These are phyloP conservation scores for Diachrysia chrysitis DNA, from an alignment of 2,888 invertebrate genomes.

Conservation along the genomic window DNA sequence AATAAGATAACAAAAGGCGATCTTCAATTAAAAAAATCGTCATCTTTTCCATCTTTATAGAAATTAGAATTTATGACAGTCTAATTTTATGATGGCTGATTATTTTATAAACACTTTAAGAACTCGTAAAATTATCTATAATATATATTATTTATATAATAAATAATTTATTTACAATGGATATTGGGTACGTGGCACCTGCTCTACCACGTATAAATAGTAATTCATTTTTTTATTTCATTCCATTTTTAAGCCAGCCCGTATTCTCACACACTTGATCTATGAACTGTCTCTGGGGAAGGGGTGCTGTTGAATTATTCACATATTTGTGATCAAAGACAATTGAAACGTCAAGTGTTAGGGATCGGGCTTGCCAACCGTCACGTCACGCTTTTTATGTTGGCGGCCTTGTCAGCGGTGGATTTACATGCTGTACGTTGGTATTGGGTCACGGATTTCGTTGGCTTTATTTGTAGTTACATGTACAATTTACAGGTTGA, in stretches of 20 bases:
- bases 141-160: too few species aligned
- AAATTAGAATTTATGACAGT: too few species aligned
- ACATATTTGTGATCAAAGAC: constrained; percentile 84
- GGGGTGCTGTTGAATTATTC: constrained; percentile 76
- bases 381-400: constrained; percentile 70
- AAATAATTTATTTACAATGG: too few species aligned
- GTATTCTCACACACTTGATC: constrained; percentile 42
- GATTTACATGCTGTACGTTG: constrained; percentile 42
- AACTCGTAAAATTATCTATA: too few species aligned
- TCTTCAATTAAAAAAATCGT: too few species aligned
- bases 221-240: neutral
- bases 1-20: too few species aligned
- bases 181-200: too few species aligned
- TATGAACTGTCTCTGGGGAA: constrained; percentile 41
- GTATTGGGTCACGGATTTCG: constrained; percentile 39
- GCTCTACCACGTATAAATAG: too few species aligned
- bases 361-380: constrained; percentile 59
- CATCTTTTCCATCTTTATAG: too few species aligned
- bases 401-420: constrained; percentile 58
- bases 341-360: constrained; percentile 76
- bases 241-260: constrained; percentile 5
- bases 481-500: neutral
- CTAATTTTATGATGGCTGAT: too few species aligned
- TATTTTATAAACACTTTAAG: too few species aligned
- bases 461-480: neutral